Percentiles rank a stretch among this genome's conserved stretches.
Conservation (phyloP, 2,797 vertebrate genomes). For the Pangasius krempfi region DNA sequence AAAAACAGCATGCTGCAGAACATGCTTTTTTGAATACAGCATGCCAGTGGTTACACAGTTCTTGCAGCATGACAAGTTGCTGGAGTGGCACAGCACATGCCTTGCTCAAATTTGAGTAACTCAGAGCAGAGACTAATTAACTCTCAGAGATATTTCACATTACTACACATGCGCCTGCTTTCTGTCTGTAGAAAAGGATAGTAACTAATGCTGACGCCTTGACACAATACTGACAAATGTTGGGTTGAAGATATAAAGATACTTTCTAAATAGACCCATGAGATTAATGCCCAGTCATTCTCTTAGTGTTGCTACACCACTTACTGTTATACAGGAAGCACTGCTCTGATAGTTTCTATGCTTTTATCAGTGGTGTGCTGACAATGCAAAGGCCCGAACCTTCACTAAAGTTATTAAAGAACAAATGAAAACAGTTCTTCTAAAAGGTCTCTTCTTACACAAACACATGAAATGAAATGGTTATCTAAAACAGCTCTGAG, state of each 20-base stretch:
- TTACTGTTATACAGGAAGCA: constrained; percentile 31
- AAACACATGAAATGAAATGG: not conserved
- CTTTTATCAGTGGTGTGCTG: constrained; percentile 5
- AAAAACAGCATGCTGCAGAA: constrained; percentile 4
- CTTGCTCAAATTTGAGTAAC: constrained; percentile 13
- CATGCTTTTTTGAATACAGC: constrained; percentile 18
- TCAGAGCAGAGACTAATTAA: not conserved
- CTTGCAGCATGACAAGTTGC: constrained; percentile 24
- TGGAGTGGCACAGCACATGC: not conserved
- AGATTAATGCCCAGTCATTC: constrained; percentile 31
- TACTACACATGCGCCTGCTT: not conserved
- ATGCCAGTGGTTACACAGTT: constrained; percentile 10
- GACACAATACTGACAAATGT: too few species aligned
- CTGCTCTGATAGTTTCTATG: not conserved
- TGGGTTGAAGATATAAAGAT: not conserved
- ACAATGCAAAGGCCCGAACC: constrained; percentile 2
- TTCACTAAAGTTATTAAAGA: not conserved
- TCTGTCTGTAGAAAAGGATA: not conserved
- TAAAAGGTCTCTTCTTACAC: not conserved
- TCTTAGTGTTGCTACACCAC: constrained; percentile 21
- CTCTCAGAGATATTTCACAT: not conserved
- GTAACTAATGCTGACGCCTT: not conserved
- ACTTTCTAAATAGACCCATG: not conserved
- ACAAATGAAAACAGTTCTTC: not conserved
- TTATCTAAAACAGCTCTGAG: not conserved